Base-by-base conservation (phyloP, 2,797 vertebrate species). In the Hydrolagus colliei region DNA sequence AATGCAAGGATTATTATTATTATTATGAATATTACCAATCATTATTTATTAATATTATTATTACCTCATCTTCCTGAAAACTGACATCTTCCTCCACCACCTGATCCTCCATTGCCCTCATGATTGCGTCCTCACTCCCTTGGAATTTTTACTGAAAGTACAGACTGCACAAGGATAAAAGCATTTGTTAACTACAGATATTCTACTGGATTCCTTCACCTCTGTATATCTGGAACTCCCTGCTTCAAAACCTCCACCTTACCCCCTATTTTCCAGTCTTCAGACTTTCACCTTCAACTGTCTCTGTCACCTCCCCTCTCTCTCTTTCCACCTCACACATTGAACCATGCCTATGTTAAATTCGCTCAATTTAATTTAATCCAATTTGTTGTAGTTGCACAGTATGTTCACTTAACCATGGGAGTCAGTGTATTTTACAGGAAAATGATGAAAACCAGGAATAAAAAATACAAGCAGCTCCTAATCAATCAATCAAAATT, bases 41-140 rank as follows among this genome's bases (percentile, higher is more conserved):
- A 52, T 52, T 52, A 3, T 52, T 52, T 52, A 52, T 20, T 86
- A 71, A 85, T 52, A 13, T 63, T 85, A 82, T 85, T 88, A 18
- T 6, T 90, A 98, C 97, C 92, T 99, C 97, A 35, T 98, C 97
- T 86, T 99, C 96, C 78, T 96, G 95, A 84, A 91, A 95, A 87
- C 92, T 91, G 61, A 89, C 86, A 72, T 96, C 95, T 87, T 96
- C 96, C 86, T 95, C 95, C 85, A 98, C 94, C 87, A 96, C 95
- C 88, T 98, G 97, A 88, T 99, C 97, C 63, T 96, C 96, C 78
- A 90, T 89, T 84, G 92, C 88, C 90, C 93, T 97, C 96, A 97
- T 97, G 2, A 0, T 84, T 84, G 41, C 0, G 14, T 4, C 0
- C 2, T 27, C 16, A 22, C 41, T 84, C 12, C 18, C 8, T 67